phyloP scores from a whole-genome alignment of 2,113 vertebrate species.

The Elanus axillaris region DNA sequence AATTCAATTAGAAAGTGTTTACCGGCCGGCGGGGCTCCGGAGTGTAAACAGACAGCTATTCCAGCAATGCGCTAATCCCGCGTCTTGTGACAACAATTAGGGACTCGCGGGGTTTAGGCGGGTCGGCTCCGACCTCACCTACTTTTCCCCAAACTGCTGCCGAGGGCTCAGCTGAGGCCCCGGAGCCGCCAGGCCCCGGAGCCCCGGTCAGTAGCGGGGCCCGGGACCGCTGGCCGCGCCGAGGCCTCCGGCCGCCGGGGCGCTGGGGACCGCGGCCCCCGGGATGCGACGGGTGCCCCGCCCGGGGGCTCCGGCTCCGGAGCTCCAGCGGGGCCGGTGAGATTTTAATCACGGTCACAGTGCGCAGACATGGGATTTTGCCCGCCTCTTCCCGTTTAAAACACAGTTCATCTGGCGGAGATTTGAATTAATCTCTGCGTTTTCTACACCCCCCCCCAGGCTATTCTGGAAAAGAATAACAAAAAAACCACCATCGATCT shows the following conservation, averaged over 20 bases:
- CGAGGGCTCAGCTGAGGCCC: neutral
- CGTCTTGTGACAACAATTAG: constrained; percentile 99
- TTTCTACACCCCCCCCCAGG: neutral
- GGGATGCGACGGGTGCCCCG: too few species aligned
- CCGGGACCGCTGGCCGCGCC: neutral
- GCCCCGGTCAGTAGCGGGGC: neutral
- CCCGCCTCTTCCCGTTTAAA: neutral
- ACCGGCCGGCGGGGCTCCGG: constrained; percentile 82
- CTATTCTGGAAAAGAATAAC: neutral
- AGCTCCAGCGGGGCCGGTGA: neutral
- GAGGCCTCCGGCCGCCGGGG: neutral
- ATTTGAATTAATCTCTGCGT: neutral
- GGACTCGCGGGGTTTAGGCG: constrained; percentile 75
- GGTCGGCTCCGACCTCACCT: constrained; percentile 81
- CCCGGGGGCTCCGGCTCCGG: neutral
- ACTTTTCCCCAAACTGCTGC: constrained; percentile 64
- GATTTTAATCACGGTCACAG: neutral
- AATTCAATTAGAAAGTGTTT: constrained; percentile 99
- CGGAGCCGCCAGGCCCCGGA: neutral
- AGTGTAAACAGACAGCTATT: constrained; percentile 98
- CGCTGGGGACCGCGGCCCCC: neutral
- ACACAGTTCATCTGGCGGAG: neutral
- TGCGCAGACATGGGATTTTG: neutral
- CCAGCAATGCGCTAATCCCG: constrained; percentile 98
- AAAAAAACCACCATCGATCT: neutral